Evolutionary conservation across 2,113 vertebrate species (phyloP), one percentile per base, ranked within the genome.

Genomic region (Mesitornis unicolor): DNA sequence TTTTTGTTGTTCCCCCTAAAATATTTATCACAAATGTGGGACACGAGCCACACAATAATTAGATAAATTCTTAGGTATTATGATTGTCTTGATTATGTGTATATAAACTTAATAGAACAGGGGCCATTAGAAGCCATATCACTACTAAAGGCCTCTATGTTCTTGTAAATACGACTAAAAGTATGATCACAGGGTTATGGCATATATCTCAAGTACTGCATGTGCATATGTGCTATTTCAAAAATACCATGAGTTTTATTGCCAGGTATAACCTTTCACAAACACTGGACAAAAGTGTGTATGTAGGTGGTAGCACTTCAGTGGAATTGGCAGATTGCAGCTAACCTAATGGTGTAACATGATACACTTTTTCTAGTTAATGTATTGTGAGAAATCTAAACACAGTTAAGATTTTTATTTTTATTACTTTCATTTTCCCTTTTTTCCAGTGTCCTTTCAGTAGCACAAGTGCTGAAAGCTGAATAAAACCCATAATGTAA

Each of bases 351-450:
- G 56, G 84, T 40, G 60, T 81, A 93, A 92, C 13, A 25, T 24
- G 64, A 86, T 40, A 64, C 1, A 0, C 35, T 36, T 88, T 92
- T 78, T 87, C 69, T 81, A 40, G 84, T 92, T 80, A 89, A 86
- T 53, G 56, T 63, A 60, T 74, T 90, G 54, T n/a, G 42, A 91
- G 84, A 95, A 90, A 92, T 78, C 64, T 90, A 92, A 95, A 90
- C 85, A 83, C 26, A 51, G 40, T 81, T 73, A 91, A 86, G 35
- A 70, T 51, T 94, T 95, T 93, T 76, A 61, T 57, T 96, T 92
- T 88, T 74, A 86, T 77, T 86, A 48, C 64, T 89, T 94, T 84
- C 22, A 64, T 93, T 94, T 93, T 78, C 42, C 13, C 22, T 51
- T 90, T 69, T 57, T 68, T 57, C 43, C 60, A 50, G 4, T 17